These are phyloP conservation scores for Teleogryllus occipitalis DNA, from an alignment of 1,140 invertebrate species.

Conservation along the genomic window DNA sequence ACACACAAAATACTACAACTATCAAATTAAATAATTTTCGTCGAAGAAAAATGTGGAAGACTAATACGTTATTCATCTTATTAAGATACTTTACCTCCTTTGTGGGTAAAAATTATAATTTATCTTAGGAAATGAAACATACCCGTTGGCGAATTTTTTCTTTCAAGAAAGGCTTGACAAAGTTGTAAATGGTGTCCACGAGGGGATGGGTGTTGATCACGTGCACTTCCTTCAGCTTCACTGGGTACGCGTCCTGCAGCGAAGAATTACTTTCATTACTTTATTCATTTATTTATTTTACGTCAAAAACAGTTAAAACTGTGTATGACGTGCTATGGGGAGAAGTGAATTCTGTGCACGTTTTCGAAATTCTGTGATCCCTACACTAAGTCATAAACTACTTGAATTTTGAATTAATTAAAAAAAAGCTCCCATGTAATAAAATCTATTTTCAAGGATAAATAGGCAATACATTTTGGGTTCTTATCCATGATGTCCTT, in stretches of 20 bases:
- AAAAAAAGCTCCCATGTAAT: too few species aligned
- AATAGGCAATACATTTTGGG: too few species aligned
- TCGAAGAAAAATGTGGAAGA: not conserved
- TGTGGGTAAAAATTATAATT: not conserved
- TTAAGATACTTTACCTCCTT: not conserved
- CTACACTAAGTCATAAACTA: too few species aligned
- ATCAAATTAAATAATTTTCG: not conserved
- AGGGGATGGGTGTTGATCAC: constrained; percentile 73
- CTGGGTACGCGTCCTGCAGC: constrained; percentile 69
- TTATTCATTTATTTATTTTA: too few species aligned
- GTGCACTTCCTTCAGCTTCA: constrained; percentile 76
- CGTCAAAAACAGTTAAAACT: too few species aligned
- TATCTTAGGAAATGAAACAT: constrained; percentile 22
- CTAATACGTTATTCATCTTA: too few species aligned
- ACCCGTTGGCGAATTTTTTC: constrained; percentile 72
- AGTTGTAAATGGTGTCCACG: constrained; percentile 71
- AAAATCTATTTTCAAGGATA: too few species aligned
- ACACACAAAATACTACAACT: not conserved
- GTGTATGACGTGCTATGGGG: too few species aligned
- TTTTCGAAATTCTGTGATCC: too few species aligned
- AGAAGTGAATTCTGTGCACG: too few species aligned
- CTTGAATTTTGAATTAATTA: too few species aligned
- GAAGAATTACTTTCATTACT: not conserved
- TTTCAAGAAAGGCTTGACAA: constrained; percentile 75
- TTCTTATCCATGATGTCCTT: too few species aligned